phyloP scores from a whole-genome alignment of 2,797 vertebrate genomes.

The Discoglossus pictus region DNA sequence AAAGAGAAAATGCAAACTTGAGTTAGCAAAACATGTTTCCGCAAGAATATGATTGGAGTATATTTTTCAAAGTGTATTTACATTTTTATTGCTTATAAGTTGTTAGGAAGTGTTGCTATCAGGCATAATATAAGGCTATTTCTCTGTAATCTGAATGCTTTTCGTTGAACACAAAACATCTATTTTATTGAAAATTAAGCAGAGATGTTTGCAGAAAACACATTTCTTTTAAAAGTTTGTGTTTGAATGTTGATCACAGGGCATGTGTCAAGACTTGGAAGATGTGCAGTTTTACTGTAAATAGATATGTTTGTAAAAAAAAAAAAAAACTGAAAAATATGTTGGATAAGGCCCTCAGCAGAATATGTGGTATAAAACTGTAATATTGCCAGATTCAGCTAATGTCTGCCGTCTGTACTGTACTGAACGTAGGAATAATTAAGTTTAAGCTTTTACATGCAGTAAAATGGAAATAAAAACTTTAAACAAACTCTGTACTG shows the following conservation, averaged over 20 bases:
- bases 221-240: constrained; percentile 9
- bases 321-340: neutral
- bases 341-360: constrained; percentile 1
- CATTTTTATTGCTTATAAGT: constrained; percentile 52
- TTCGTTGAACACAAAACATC: constrained; percentile 14
- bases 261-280: constrained; percentile 7
- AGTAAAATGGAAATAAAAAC: no score
- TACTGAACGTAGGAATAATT: no score
- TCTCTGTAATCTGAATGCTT: constrained; percentile 21
- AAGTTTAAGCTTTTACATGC: no score
- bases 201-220: constrained; percentile 11
- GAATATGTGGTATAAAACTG: no score
- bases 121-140: constrained; percentile 32
- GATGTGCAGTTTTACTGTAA: constrained; percentile 11
- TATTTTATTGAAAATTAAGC: constrained; percentile 46
- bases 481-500: no score
- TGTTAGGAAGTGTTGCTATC: constrained; percentile 41
- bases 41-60: constrained; percentile 18
- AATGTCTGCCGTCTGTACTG: no score
- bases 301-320: constrained; percentile 23
- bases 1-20: constrained; percentile 46
- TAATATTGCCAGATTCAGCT: no score
- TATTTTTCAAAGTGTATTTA: constrained; percentile 34
- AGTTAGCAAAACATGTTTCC: constrained; percentile 36
- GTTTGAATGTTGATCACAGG: constrained; percentile 31